A percentile compares a stretch with the other conserved stretches of the same genome.
Conservation (phyloP, 2,113 vertebrate genomes). For the Fregetta grallaria region DNA sequence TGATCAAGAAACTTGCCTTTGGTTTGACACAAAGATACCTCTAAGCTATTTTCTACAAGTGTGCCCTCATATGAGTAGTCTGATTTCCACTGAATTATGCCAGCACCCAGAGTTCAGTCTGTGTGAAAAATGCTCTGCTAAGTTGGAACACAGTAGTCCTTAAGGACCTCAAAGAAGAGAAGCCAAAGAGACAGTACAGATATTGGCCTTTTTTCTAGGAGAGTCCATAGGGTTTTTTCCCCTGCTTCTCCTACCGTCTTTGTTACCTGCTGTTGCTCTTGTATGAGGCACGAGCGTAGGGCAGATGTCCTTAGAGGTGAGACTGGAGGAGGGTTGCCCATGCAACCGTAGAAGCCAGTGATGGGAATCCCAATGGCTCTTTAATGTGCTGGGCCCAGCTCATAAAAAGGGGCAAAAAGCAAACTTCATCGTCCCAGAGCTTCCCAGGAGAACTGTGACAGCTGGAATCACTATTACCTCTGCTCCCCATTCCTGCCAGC, state of each 20-base stretch:
- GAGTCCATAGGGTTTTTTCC: accelerated
- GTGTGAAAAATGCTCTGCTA: neutral
- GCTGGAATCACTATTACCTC: neutral
- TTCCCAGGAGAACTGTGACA: neutral
- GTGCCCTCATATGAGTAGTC: neutral
- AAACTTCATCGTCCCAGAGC: neutral
- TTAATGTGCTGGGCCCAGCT: neutral
- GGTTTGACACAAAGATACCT: neutral
- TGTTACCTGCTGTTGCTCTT: neutral
- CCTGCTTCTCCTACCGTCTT: accelerated
- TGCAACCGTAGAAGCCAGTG: neutral
- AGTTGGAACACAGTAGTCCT: neutral
- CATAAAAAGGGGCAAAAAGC: neutral
- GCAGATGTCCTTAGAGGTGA: neutral
- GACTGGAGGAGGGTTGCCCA: neutral
- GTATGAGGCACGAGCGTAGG: accelerated
- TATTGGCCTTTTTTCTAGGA: neutral
- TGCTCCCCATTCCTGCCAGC: neutral
- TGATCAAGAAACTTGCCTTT: neutral
- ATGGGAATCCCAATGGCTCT: neutral
- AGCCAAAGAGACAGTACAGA: neutral
- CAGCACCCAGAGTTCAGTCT: neutral
- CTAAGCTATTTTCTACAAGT: neutral
- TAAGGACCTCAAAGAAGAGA: neutral
- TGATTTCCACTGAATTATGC: neutral